A percentile compares a stretch with the other conserved stretches of the same genome.
Evolutionary conservation across 2,797 vertebrate genomes (phyloP).

Genomic region (Thalassophryne amazonica): DNA sequence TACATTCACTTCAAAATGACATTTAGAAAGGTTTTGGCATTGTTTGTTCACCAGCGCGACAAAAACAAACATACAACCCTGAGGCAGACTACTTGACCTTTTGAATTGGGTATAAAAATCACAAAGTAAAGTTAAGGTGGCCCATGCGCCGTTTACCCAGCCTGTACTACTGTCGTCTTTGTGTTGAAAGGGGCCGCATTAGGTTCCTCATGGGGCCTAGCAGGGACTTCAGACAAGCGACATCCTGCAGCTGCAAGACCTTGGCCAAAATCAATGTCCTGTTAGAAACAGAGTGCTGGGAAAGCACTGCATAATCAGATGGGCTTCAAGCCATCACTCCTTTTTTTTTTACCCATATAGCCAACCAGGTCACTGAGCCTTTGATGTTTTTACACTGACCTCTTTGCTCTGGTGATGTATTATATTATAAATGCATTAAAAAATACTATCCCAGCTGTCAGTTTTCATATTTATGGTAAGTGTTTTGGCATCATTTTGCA

Average conservation of each 20-base stretch:
- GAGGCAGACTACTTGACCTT: constrained; percentile 21
- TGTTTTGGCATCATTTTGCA: constrained; percentile 1
- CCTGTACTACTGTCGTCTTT: constrained; percentile 60
- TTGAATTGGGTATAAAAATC: constrained; percentile 37
- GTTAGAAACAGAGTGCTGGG: constrained; percentile 45
- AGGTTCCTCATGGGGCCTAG: constrained; percentile 29
- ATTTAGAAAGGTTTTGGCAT: constrained; percentile 17
- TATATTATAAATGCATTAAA: background rate
- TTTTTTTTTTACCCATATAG: constrained; percentile 24
- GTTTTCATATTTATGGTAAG: constrained; percentile 1
- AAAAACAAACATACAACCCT: constrained; percentile 7
- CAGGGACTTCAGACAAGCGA: constrained; percentile 48
- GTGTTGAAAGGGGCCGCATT: constrained; percentile 46
- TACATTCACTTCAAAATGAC: constrained; percentile 43
- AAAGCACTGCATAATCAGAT: constrained; percentile 66
- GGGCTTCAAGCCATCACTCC: constrained; percentile 47
- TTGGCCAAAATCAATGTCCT: constrained; percentile 74
- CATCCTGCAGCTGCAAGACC: constrained; percentile 46
- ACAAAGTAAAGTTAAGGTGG: constrained; percentile 43
- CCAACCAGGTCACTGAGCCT: constrained; percentile 26
- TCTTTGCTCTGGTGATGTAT: constrained; percentile 5
- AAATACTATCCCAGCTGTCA: background rate
- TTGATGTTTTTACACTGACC: constrained; percentile 25
- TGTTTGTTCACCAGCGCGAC: constrained; percentile 3
- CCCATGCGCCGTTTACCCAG: constrained; percentile 41